Conservation (phyloP, 2,113 vertebrate genomes). For the Semnornis frantzii region DNA sequence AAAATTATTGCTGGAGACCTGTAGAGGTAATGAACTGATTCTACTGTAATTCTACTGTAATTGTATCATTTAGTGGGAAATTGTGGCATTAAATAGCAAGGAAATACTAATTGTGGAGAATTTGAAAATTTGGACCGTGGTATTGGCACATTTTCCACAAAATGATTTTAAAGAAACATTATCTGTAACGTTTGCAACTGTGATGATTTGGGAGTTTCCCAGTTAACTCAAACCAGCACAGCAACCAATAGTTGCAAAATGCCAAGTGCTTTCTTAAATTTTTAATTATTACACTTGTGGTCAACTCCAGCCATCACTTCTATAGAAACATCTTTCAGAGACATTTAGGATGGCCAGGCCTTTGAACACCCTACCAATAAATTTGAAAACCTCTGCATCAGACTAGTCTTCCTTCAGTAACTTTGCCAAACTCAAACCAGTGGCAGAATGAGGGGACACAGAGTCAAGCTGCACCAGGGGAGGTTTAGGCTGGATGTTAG, state of each 20-base stretch:
- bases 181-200: too few species aligned
- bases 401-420: background rate
- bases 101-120: background rate
- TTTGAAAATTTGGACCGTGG: background rate
- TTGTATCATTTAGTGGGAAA: background rate
- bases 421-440: background rate
- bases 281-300: background rate
- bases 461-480: too few species aligned
- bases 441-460: too few species aligned
- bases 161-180: background rate
- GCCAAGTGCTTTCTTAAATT: background rate
- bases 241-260: background rate
- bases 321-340: background rate
- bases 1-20: background rate
- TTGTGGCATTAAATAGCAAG: background rate
- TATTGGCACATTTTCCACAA: background rate
- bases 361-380: background rate
- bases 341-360: background rate
- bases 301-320: background rate
- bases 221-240: too few species aligned
- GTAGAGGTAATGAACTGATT: background rate
- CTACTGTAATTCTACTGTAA: background rate
- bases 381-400: background rate
- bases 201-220: too few species aligned
- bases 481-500: too few species aligned